Conservation (phyloP, 2,797 vertebrate species). For the Champsocephalus gunnari region DNA sequence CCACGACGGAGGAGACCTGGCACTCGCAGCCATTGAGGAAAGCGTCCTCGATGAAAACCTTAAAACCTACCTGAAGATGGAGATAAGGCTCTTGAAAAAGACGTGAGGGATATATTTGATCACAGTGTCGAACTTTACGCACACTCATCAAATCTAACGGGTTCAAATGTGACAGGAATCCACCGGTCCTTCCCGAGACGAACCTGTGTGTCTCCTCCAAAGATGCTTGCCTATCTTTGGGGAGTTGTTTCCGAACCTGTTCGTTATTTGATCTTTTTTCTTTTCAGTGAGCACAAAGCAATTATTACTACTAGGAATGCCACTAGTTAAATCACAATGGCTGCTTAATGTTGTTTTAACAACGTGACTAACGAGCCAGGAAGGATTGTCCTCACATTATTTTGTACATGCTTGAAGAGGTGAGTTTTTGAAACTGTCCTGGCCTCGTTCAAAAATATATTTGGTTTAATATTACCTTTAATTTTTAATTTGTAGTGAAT, state of each 20-base stretch:
- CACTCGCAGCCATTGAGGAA: constrained; percentile 87
- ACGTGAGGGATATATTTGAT: constrained; percentile 32
- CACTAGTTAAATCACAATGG: neutral
- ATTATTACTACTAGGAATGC: neutral
- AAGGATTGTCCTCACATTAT: too few species aligned
- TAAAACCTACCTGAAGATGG: constrained; percentile 91
- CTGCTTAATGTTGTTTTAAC: neutral
- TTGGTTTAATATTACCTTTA: neutral
- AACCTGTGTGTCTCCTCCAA: too few species aligned
- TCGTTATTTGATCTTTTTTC: too few species aligned
- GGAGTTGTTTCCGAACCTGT: too few species aligned
- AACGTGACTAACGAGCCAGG: too few species aligned
- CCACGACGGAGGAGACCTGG: constrained; percentile 84
- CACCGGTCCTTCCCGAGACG: neutral
- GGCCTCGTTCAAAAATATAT: neutral
- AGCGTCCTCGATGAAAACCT: constrained; percentile 91
- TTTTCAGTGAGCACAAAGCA: neutral
- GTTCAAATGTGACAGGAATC: neutral
- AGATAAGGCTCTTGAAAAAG: constrained; percentile 87
- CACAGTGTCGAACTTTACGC: neutral
- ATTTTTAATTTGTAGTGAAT: neutral
- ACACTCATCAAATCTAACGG: neutral
- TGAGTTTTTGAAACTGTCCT: neutral
- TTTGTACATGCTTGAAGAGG: too few species aligned
- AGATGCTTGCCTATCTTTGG: too few species aligned